Conservation (phyloP, 2,797 vertebrate species). For the Masticophis lateralis region DNA sequence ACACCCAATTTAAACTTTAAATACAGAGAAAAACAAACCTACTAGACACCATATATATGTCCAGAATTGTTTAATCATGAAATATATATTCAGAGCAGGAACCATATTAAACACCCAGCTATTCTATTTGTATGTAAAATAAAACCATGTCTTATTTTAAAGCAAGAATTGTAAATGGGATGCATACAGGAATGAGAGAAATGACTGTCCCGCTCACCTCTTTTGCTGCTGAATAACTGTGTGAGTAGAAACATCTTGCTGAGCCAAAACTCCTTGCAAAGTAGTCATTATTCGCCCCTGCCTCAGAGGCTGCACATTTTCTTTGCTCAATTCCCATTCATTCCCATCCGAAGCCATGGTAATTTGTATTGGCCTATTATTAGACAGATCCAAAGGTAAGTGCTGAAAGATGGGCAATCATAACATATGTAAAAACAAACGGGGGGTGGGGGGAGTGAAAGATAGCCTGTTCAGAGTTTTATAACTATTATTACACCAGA, state of each 20-base stretch:
- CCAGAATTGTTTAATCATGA: neutral
- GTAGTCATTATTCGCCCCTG: slow-evolving; percentile 83
- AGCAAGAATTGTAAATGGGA: neutral
- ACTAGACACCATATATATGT: neutral
- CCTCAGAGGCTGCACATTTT: slow-evolving; percentile 92
- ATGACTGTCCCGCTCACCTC: slow-evolving; percentile 72
- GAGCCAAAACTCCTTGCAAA: slow-evolving; percentile 84
- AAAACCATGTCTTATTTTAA: neutral
- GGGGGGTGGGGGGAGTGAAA: neutral
- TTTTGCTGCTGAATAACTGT: slow-evolving; percentile 82
- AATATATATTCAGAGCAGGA: neutral
- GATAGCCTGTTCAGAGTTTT: neutral
- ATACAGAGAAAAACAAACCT: neutral
- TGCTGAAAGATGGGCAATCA: neutral
- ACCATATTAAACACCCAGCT: neutral
- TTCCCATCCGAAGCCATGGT: slow-evolving; percentile 81
- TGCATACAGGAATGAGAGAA: neutral
- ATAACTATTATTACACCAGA: neutral
- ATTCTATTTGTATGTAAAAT: neutral
- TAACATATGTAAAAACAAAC: neutral
- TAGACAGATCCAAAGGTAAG: neutral
- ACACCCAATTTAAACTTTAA: neutral
- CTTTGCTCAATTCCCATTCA: slow-evolving; percentile 95
- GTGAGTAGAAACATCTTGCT: slow-evolving; percentile 78
- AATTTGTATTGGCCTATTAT: neutral